Base-by-base conservation (phyloP, 2,888 invertebrate species). In the Caenorhabditis macrosperma region DNA sequence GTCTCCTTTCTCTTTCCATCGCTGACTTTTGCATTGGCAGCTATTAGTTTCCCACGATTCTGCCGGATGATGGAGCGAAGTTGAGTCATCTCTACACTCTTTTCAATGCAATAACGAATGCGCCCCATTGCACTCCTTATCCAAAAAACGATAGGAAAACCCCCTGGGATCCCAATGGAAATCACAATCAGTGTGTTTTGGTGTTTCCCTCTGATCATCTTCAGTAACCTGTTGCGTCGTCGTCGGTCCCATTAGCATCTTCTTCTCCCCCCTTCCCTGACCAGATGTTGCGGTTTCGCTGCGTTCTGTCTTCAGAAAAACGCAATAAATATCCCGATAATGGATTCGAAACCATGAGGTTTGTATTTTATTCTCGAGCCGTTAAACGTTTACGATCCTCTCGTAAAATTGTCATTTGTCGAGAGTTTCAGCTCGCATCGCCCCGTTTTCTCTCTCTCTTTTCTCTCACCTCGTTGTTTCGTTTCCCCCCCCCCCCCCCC, bases 321-420 rank as follows among this genome's bases (percentile, higher is more conserved):
- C n/a, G n/a, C 26, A 44, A 30, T 67, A 44, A 44, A 54, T 30
- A 30, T 55, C 28, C 24, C 15, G 5, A 61, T 55, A 28, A 41
- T 41, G 41, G 41, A 41, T 30, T 33, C 17, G 20, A 54, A 54
- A 54, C 54, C 54, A 33, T 30, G 54, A 33, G 54, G 54, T 54
- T 63, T 63, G 50, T 46, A 30, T 57, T 33, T 46, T 46, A 44
- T 41, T 46, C 44, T 30, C 46, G 57, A 67, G 46, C 67, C 46
- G 46, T 67, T 46, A 67, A 63, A 67, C 54, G n/a, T 67, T 48
- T 57, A 67, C 57, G 67, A 57, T 67, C 46, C 67, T 35, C 68
- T 69, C 68, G 68, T 69, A 59, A 69, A 69, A 60, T 55, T 38
- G 33, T 66, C 66, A 66, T 66, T 54, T 67, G 30, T 59, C 20